Evolutionary conservation across 2,888 invertebrate genomes (phyloP).

Genomic region (Teleogryllus oceanicus): DNA sequence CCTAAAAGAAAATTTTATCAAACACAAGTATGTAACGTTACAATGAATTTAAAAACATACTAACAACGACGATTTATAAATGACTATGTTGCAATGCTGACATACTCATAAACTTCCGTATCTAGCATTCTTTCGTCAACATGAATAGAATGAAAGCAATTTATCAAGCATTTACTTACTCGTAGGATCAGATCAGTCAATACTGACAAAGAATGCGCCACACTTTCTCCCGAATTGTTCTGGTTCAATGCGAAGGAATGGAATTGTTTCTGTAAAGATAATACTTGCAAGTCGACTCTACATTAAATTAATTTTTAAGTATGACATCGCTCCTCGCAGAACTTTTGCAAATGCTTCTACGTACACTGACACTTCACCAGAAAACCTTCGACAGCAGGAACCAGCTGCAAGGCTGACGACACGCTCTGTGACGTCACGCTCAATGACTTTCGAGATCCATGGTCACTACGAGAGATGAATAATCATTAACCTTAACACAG

Average conservation of each 20-base stretch:
- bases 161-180: background rate
- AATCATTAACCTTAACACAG: conserved; percentile 18
- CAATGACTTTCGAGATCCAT: conserved; percentile 18
- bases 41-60: too few species aligned
- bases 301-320: background rate
- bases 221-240: conserved; percentile 2
- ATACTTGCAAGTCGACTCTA: background rate
- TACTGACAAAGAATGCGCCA: conserved; percentile 18
- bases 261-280: too few species aligned
- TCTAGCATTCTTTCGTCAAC: background rate
- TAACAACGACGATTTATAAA: too few species aligned
- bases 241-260: too few species aligned
- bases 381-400: conserved; percentile 18
- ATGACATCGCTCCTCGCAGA: background rate
- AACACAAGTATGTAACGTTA: too few species aligned
- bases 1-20: too few species aligned
- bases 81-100: too few species aligned
- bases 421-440: conserved; percentile 8
- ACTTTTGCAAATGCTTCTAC: background rate
- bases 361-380: background rate
- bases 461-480: conserved; percentile 18
- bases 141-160: background rate
- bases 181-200: conserved; percentile 9
- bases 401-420: conserved; percentile 10
- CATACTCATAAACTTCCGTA: too few species aligned